These are phyloP conservation scores for Eospalax fontanierii DNA, from an alignment of 2,797 vertebrate species.

Conservation along the genomic window DNA sequence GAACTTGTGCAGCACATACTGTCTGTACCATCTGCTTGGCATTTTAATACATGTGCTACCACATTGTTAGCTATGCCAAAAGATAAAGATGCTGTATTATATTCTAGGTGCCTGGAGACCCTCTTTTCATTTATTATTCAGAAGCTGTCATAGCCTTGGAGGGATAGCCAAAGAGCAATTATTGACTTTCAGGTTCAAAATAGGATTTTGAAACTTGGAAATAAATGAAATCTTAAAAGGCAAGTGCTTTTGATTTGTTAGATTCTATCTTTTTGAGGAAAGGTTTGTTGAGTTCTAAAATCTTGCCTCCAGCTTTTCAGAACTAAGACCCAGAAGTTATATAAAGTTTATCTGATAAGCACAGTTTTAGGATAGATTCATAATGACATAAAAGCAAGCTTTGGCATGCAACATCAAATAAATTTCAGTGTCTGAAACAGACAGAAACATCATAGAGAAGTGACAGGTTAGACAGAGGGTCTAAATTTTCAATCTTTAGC, in stretches of 20 bases:
- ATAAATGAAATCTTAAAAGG: conserved; percentile 76
- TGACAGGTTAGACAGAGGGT: background rate
- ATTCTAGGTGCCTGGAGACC: conserved; percentile 30
- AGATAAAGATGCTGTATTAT: conserved; percentile 63
- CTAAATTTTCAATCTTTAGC: background rate
- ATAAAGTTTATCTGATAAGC: conserved; percentile 70
- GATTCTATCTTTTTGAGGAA: conserved; percentile 65
- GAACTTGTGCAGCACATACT: background rate
- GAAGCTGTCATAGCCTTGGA: conserved; percentile 67
- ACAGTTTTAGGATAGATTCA: conserved; percentile 53
- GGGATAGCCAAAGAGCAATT: conserved; percentile 71
- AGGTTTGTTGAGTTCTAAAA: conserved; percentile 70
- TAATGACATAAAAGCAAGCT: conserved; percentile 60
- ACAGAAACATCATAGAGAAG: conserved; percentile 25
- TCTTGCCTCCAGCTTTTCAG: conserved; percentile 69
- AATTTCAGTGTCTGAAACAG: background rate
- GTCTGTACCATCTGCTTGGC: conserved; percentile 27
- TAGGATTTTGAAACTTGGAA: conserved; percentile 76
- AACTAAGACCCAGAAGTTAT: conserved; percentile 66
- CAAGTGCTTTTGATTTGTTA: conserved; percentile 69
- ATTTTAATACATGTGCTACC: conserved; percentile 54
- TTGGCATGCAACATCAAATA: conserved; percentile 23
- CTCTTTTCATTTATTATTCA: conserved; percentile 77
- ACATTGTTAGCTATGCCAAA: conserved; percentile 46
- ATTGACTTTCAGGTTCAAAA: conserved; percentile 77